A percentile compares a stretch with the other conserved stretches of the same genome.
Evolutionary conservation across 2,888 invertebrate genomes (phyloP).

Genomic region (Siphonodentalium dalli): DNA sequence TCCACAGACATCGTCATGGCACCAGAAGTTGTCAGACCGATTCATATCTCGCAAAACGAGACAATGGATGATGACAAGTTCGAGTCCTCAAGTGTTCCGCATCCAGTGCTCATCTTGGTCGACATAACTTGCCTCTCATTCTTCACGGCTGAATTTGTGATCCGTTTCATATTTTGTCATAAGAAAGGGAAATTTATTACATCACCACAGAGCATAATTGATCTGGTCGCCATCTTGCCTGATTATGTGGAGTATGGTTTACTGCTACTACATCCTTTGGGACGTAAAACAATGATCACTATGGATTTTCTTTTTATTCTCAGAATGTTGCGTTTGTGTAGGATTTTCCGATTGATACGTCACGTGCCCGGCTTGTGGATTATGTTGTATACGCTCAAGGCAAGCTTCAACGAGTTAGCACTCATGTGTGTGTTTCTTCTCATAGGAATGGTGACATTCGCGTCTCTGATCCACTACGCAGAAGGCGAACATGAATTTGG

Average conservation of each 20-base stretch:
- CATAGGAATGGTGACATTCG: conserved; percentile 62
- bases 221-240: conserved; percentile 56
- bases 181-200: conserved; percentile 52
- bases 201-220: conserved; percentile 56
- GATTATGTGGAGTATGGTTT: conserved; percentile 56
- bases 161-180: conserved; percentile 53
- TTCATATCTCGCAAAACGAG: no score
- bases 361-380: conserved; percentile 61
- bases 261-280: conserved; percentile 39
- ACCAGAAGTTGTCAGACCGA: no score
- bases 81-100: no score
- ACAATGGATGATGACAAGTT: no score
- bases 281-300: conserved; percentile 40
- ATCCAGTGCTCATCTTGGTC: conserved; percentile 50
- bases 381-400: conserved; percentile 58
- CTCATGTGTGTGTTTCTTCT: conserved; percentile 59
- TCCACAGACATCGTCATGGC: no score
- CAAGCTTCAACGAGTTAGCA: conserved; percentile 59
- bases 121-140: conserved; percentile 55
- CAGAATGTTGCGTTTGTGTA: conserved; percentile 55
- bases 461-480: conserved; percentile 59
- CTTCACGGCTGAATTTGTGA: conserved; percentile 57
- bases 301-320: conserved; percentile 58
- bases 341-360: conserved; percentile 56
- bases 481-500: conserved; percentile 51